Evolutionary conservation across 1,140 invertebrate genomes (phyloP).

Genomic region (Amyelois transitella): DNA sequence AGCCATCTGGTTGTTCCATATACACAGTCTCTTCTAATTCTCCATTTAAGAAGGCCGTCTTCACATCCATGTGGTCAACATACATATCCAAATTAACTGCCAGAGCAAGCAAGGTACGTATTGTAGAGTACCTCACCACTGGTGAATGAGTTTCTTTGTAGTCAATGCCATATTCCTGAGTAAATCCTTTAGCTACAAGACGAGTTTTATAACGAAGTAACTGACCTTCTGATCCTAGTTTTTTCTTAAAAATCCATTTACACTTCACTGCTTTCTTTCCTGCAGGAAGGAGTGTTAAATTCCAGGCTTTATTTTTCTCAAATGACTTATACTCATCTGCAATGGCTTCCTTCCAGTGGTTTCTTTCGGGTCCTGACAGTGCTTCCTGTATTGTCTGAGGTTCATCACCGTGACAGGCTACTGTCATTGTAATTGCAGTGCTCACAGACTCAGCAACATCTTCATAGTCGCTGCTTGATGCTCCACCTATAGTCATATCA

Average conservation of each 20-base stretch:
- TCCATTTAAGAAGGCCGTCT: too few relatives aligned
- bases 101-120: too few relatives aligned
- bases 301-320: background rate
- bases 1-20: constrained; percentile 5
- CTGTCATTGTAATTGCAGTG: too few relatives aligned
- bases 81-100: too few relatives aligned
- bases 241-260: constrained; percentile 10
- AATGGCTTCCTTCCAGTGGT: constrained; percentile 1
- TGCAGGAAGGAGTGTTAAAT: background rate
- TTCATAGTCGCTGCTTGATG: background rate
- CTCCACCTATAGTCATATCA: too few relatives aligned
- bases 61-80: too few relatives aligned
- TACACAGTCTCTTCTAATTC: constrained; percentile 2
- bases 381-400: background rate
- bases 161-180: background rate
- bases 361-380: background rate
- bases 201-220: constrained; percentile 8
- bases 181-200: constrained; percentile 4
- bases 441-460: too few relatives aligned
- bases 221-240: background rate
- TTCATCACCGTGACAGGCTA: background rate
- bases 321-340: constrained; percentile 6
- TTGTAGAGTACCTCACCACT: too few relatives aligned
- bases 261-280: constrained; percentile 6
- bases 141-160: constrained; percentile 5